Evolutionary conservation across 2,888 invertebrate genomes (phyloP), one percentile per base, ranked within the genome.

Genomic region (Lasioglossum malachurum): DNA sequence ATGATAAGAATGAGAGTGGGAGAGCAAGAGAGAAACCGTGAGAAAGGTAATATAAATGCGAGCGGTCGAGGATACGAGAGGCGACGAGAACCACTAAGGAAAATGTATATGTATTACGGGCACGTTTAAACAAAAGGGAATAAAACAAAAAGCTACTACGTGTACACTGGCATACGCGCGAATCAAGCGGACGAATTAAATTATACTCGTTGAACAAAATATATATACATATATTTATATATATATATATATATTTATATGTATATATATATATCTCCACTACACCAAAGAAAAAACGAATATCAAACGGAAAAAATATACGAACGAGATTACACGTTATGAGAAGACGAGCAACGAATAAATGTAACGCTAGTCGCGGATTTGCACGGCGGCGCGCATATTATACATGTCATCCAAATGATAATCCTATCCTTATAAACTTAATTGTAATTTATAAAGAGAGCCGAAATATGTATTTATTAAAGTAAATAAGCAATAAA

Each of bases 401-500:
- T 89, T 87, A 90, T 83, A 88, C 82, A 91, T 93, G 93, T 94
- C 94, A 93, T 93, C 93, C 86, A 93, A 92, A 93, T 94, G 93
- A 94, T 94, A 94, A 89, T 94, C 95, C 95, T 94, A 94, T 94
- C 93, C 93, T 71, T 94, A 95, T 94, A 95, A 94, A 95, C 92
- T 89, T 95, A 95, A 95, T 95, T 95, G 88, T 95, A 95, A 95
- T 95, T 95, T 95, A 95, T 95, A 95, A 95, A 95, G 93, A 94
- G 93, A 94, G 94, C 93, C 93, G 93, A 94, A 94, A 94, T 94
- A 95, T 95, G 95, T 95, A 95, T 95, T 95, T 95, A 95, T 95
- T 95, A 95, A 95, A 95, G 93, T 95, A 95, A 95, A 94, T 95
- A 95, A 95, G 95, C 95, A 95, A 94, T 94, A 94, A 95, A 95